Base-by-base conservation (phyloP, 2,797 vertebrate genomes). In the Sebastes matsubarae region DNA sequence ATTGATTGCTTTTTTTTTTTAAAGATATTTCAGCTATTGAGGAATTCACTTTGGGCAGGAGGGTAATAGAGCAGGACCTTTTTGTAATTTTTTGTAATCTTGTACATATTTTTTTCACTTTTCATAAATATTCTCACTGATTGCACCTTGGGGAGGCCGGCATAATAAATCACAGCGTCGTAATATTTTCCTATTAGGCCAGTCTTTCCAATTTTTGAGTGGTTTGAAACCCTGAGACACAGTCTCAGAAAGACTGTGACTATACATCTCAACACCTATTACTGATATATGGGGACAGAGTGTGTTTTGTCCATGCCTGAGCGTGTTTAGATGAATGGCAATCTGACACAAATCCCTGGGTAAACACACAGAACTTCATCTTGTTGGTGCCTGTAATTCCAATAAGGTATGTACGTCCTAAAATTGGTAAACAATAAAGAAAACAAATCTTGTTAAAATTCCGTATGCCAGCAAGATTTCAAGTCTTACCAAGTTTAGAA, bases 311-410 rank as follows among this genome's bases (percentile, higher is more conserved):
- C 57, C 58, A 32, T 74, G 58, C 46, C 25, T 83, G 67, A 86
- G 52, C 88, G 63, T 90, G 80, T 79, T 79, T 68, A 86, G 73
- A 80, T 60, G 30, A 89, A 90, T 66, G 77, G 38, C 72, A 89
- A 88, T 87, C 72, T 83, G 79, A 87, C 80, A 89, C 63, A 91
- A 90, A 91, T 88, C 84, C 80, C 50, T 36, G 8, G 36, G 75
- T 87, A 91, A 90, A 91, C 68, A 89, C 63, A 29, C 36, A 63
- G 42, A 46, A 72, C 73, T 82, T 83, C 77, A 85, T 80, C 63
- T 67, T 85, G 66, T 60, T 67, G 24, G 22, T 52, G 52, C 27
- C 27, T 72, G 76, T 68, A 77, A 83, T 83, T 77, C 57, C 30
- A 73, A 36, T 30, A 72, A 83, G 65, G 61, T 80, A 82, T 68